Percentiles rank a stretch among this genome's conserved stretches.
These are phyloP conservation scores for Gymnoscopelus microlampas DNA, from an alignment of 2,797 vertebrate genomes.

Conservation along the genomic window DNA sequence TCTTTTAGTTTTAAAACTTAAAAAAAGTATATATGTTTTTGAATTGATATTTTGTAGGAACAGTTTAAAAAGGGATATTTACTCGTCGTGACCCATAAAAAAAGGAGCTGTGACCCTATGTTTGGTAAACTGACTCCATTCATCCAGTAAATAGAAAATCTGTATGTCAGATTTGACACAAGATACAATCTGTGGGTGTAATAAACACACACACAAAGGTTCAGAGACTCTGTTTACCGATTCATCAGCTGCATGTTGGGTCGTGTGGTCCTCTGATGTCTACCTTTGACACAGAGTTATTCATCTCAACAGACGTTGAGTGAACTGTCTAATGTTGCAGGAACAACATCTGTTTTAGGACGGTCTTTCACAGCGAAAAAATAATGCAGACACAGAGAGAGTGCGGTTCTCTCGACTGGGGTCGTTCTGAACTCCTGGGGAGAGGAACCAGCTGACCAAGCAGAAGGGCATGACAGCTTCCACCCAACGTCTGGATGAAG, in stretches of 20 bases:
- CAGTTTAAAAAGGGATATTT: too few species aligned
- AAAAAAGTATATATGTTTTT: too few species aligned
- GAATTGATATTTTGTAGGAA: too few species aligned
- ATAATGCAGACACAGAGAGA: conserved; percentile 16
- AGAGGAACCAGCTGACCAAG: conserved; percentile 52
- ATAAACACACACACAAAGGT: too few species aligned
- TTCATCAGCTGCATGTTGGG: too few species aligned
- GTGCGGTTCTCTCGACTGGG: neutral
- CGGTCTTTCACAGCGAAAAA: neutral
- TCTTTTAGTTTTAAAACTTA: too few species aligned
- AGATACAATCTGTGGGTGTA: neutral
- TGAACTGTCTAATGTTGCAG: neutral
- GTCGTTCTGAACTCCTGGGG: conserved; percentile 18
- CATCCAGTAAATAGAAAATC: neutral
- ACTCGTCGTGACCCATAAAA: too few species aligned
- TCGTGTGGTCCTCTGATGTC: neutral
- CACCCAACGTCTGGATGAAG: conserved; percentile 28
- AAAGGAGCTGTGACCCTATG: too few species aligned
- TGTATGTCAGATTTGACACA: neutral
- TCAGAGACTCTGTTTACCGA: too few species aligned
- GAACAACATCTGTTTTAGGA: conserved; percentile 1
- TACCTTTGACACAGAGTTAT: neutral
- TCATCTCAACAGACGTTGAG: neutral
- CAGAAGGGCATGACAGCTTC: conserved; percentile 30
- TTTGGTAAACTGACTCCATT: neutral